A percentile compares a stretch with the other conserved stretches of the same genome.
Conservation (phyloP, 2,888 invertebrate genomes). For the Chironomus riparius region DNA sequence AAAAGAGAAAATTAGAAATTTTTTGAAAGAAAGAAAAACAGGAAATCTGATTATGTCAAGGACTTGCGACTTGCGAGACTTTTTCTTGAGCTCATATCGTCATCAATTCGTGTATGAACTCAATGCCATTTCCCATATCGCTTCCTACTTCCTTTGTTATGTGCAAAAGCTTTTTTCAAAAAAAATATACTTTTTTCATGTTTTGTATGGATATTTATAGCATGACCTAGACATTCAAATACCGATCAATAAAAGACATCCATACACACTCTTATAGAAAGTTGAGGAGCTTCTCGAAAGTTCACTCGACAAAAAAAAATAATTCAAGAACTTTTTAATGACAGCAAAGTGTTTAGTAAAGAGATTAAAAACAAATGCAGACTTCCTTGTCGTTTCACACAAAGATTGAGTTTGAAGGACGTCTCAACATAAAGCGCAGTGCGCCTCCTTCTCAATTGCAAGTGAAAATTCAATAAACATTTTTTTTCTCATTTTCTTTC, state of each 20-base stretch:
- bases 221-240: constrained; percentile 27
- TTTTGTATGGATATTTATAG: neutral
- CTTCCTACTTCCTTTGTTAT: neutral
- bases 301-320: neutral
- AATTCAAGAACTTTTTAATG: too few species aligned
- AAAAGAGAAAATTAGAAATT: neutral
- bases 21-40: neutral
- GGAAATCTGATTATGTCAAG: neutral
- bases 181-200: too few species aligned
- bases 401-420: neutral
- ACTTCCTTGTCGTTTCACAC: too few species aligned
- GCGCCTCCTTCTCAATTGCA: neutral
- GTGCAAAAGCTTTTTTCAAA: too few species aligned
- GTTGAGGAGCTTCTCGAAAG: neutral
- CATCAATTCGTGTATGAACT: neutral
- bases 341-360: too few species aligned
- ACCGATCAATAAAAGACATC: constrained; percentile 8
- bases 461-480: constrained; percentile 4
- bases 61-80: neutral
- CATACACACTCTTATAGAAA: neutral
- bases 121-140: neutral
- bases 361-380: too few species aligned
- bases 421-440: neutral
- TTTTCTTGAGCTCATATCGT: neutral
- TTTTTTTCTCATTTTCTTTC: constrained; percentile 9